Evolutionary conservation across 2,797 vertebrate species (phyloP).

Genomic region (Syngnathus rostellatus): DNA sequence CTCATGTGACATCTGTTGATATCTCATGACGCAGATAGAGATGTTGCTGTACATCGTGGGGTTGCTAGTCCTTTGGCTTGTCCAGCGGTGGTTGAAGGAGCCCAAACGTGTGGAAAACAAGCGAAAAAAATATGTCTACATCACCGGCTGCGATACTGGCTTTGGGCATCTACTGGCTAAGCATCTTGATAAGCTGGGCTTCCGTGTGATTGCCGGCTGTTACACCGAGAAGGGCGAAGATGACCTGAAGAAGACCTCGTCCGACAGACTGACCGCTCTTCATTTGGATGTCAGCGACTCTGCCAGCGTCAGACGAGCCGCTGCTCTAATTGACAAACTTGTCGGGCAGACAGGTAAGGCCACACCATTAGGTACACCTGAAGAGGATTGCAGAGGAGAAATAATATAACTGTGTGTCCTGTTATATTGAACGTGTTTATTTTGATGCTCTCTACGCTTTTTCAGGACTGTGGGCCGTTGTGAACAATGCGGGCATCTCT

Average conservation of each 20-base stretch:
- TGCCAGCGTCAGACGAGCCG: conserved; percentile 48
- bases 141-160: conserved; percentile 70
- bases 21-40: conserved; percentile 14
- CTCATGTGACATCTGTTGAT: too few species aligned
- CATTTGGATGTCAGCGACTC: conserved; percentile 60
- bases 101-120: conserved; percentile 48
- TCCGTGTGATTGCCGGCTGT: conserved; percentile 62
- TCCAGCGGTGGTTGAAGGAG: conserved; percentile 62
- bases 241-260: conserved; percentile 60
- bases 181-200: conserved; percentile 62
- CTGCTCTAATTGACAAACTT: conserved; percentile 41
- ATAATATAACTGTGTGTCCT: too few species aligned
- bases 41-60: conserved; percentile 55
- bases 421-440: too few species aligned
- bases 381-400: too few species aligned
- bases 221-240: conserved; percentile 66
- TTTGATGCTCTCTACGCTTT: too few species aligned
- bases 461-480: conserved; percentile 69
- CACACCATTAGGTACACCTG: too few species aligned
- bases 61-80: conserved; percentile 44
- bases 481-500: conserved; percentile 69
- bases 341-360: conserved; percentile 58
- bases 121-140: conserved; percentile 64
- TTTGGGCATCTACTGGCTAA: conserved; percentile 61
- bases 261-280: conserved; percentile 43